Percentiles rank a stretch among this genome's conserved stretches.
phyloP scores from a whole-genome alignment of 2,888 invertebrate species.

The Nineta flava region DNA sequence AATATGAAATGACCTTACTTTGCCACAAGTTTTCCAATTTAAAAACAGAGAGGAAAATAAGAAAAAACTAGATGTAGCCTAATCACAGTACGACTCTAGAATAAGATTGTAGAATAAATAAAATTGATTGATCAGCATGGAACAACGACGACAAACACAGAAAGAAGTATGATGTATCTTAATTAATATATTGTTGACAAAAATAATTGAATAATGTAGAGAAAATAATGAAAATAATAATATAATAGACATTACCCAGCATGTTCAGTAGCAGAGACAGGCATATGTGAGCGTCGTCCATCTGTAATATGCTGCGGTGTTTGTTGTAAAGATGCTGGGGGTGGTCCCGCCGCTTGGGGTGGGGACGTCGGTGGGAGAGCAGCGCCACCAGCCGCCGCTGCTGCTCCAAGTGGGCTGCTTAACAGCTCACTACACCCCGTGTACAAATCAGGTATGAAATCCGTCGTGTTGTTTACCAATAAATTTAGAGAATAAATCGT shows the following conservation, averaged over 20 bases:
- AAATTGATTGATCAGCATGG: too few relatives aligned
- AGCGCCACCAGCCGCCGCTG: conserved; percentile 16
- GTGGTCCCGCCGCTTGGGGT: conserved; percentile 14
- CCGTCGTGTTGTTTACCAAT: conserved; percentile 4
- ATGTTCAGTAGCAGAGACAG: conserved; percentile 3
- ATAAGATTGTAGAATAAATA: too few relatives aligned
- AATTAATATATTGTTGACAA: too few relatives aligned
- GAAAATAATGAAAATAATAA: neutral
- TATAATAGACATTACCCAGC: conserved; percentile 2
- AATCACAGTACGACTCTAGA: too few relatives aligned
- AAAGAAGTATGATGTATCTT: too few relatives aligned
- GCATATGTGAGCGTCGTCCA: conserved; percentile 6
- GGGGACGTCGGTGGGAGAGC: conserved; percentile 15
- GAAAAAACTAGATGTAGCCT: too few relatives aligned
- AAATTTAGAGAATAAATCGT: neutral
- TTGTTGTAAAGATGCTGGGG: conserved; percentile 4
- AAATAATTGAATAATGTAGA: neutral
- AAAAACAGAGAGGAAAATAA: too few relatives aligned
- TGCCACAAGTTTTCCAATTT: too few relatives aligned
- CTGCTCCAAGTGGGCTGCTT: conserved; percentile 20
- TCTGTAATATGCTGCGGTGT: conserved; percentile 8
- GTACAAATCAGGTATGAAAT: conserved; percentile 8
- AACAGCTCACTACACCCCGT: conserved; percentile 19
- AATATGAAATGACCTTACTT: too few relatives aligned
- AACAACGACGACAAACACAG: too few relatives aligned